These are phyloP conservation scores for Ictalurus punctatus DNA, from an alignment of 2,113 vertebrate species.

Conservation along the genomic window DNA sequence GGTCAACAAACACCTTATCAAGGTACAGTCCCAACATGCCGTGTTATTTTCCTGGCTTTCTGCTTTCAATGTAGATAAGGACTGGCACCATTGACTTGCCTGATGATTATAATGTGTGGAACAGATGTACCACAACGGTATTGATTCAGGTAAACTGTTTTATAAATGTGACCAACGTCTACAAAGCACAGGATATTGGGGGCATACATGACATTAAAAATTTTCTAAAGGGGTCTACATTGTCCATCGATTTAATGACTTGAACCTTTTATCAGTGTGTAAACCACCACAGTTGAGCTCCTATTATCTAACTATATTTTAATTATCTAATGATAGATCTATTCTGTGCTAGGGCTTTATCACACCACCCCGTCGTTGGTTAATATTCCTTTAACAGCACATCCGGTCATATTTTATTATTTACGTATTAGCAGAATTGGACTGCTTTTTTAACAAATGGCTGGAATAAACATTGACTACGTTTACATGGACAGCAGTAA, in stretches of 20 bases:
- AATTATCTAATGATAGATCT: neutral
- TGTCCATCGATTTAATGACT: neutral
- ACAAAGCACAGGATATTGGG: neutral
- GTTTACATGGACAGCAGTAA: too few relatives aligned
- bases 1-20: constrained; percentile 99
- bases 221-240: neutral
- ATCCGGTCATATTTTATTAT: too few relatives aligned
- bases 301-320: neutral
- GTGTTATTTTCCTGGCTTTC: constrained; percentile 6
- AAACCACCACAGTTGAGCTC: neutral
- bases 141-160: neutral
- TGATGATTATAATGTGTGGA: neutral
- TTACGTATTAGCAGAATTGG: too few relatives aligned
- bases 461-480: too few relatives aligned
- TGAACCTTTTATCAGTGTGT: neutral
- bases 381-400: too few relatives aligned
- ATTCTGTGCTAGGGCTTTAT: too few relatives aligned
- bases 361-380: too few relatives aligned
- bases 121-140: neutral
- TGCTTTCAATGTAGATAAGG: constrained; percentile 9
- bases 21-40: constrained; percentile 73
- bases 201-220: neutral
- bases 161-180: neutral
- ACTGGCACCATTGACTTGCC: neutral
- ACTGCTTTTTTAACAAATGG: too few relatives aligned